These are phyloP conservation scores for Pterobdella sp. DNA, from an alignment of 2,888 invertebrate species.

Conservation along the genomic window DNA sequence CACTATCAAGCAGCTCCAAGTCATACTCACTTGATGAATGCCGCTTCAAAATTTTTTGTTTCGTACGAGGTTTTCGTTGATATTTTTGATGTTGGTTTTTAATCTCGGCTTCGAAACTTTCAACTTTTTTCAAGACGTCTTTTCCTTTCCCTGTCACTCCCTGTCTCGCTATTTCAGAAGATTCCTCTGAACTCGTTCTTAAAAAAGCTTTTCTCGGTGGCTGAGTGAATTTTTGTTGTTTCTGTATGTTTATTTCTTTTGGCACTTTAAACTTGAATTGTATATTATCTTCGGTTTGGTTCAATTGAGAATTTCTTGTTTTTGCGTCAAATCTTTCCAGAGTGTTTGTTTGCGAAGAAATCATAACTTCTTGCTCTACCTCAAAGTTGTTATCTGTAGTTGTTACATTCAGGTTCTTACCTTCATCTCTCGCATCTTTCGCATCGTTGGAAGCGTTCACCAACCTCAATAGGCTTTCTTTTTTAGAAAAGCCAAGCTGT, in stretches of 20 bases:
- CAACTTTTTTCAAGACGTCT: conserved; percentile 16
- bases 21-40: conserved; percentile 1
- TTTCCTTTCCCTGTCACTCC: not conserved
- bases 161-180: not conserved
- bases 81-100: not conserved
- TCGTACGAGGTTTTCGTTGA: not conserved
- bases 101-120: not conserved
- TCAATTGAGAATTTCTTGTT: no score
- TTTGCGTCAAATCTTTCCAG: no score
- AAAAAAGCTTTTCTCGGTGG: not conserved
- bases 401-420: no score
- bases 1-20: not conserved
- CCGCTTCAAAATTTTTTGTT: not conserved
- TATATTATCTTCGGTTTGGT: no score
- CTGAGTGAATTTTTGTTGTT: not conserved
- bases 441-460: no score
- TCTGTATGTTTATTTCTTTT: not conserved
- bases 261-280: no score
- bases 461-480: no score
- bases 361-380: no score
- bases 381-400: no score
- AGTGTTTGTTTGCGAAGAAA: no score
- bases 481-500: no score
- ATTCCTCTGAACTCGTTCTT: not conserved
- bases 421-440: no score